Evolutionary conservation across 2,113 vertebrate species (phyloP), one percentile per base, ranked within the genome.

Genomic region (Camelus dromedarius): DNA sequence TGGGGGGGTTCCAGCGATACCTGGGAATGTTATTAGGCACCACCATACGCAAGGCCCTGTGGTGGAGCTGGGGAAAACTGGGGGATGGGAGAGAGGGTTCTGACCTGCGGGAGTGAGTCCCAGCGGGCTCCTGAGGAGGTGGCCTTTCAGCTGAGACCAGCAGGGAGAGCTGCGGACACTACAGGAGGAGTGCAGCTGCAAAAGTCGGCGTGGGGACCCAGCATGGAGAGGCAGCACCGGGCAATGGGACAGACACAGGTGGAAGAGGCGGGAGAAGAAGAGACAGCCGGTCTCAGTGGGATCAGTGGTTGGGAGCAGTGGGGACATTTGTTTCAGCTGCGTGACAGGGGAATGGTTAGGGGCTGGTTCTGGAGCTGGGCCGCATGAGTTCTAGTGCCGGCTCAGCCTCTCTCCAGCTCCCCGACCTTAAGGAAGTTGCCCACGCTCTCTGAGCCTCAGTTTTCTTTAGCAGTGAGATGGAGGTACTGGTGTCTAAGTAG

Each of bases 1-100:
- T 2, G 3, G 26, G 64, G 64, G 38, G 13, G 35, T 48, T n/a
- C 35, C 18, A 13, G 15, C 2, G 4, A 6, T 18, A 38, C 32
- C 35, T 8, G 1, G 19, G 35, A 16, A 6, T 3, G 5, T 58
- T 7, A 2, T 32, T 8, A 24, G 58, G 50, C 32, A 8, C 69
- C 8, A 0, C 6, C 1, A 8, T 18, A 10, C 16, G 2, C 0
- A 1, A 79, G 35, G 46, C 26, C 30, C 28, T 0, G 8, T 19
- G 79, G 38, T 8, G 48, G 46, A 35, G 24, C 32, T 32, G 10
- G 46, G 82, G 30, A 19, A 58, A 24, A 19, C 3, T 1, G 56
- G 6, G 18, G 32, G 26, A 32, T 24, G 19, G 26, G 73, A 32
- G 16, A 58, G 58, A 22, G 58, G 58, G 24, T 16, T 20, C 10